A percentile compares a stretch with the other conserved stretches of the same genome.
Evolutionary conservation across 2,888 invertebrate genomes (phyloP).

Genomic region (Sinodicranocentrus sp.): DNA sequence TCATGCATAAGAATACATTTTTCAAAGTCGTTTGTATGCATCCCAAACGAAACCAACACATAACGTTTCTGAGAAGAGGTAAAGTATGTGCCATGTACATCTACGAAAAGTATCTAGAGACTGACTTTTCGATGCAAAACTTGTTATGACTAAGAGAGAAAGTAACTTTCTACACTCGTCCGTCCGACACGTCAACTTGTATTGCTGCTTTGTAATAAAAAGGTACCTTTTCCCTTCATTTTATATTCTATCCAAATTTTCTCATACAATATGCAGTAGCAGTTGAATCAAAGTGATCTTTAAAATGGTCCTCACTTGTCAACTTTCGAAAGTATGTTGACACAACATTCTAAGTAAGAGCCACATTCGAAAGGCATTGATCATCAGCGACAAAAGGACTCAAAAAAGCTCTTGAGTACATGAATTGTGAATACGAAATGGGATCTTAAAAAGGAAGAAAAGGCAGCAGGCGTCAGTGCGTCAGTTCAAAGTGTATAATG

Average conservation of each 20-base stretch:
- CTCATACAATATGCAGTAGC: conserved; percentile 35
- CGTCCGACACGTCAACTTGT: background rate
- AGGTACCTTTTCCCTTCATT: conserved; percentile 23
- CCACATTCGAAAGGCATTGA: conserved; percentile 14
- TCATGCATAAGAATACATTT: too few species aligned
- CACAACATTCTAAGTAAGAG: conserved; percentile 14
- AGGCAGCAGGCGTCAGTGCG: background rate
- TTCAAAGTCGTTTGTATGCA: too few species aligned
- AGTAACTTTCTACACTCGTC: background rate
- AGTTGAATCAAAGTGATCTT: conserved; percentile 51
- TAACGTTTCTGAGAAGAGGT: background rate
- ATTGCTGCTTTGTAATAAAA: background rate
- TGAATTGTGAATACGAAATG: conserved; percentile 21
- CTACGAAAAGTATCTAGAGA: conserved; percentile 13
- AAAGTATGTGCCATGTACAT: background rate
- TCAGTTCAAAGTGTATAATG: conserved; percentile 7
- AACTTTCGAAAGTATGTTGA: conserved; percentile 41
- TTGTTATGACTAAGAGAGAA: background rate
- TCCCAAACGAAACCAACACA: background rate
- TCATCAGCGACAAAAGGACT: conserved; percentile 38
- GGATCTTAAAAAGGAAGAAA: background rate
- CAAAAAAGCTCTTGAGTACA: background rate
- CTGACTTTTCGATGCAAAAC: conserved; percentile 24
- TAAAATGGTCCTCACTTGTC: conserved; percentile 53
- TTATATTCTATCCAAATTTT: conserved; percentile 36